These are phyloP conservation scores for Malacoraja senta DNA, from an alignment of 2,797 vertebrate species.

Conservation along the genomic window DNA sequence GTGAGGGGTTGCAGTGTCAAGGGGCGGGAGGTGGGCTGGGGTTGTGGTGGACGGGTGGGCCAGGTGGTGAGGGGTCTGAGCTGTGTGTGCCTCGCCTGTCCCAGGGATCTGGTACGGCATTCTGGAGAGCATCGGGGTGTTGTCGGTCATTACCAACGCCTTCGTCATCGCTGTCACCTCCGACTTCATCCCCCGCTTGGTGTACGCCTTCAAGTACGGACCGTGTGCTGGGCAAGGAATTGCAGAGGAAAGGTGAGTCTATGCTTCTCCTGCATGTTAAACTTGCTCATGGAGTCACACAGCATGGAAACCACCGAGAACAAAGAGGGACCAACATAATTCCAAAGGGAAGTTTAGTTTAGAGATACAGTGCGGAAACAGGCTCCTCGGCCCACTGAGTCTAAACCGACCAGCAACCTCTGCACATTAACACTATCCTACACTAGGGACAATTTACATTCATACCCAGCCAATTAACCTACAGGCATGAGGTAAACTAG, in stretches of 20 bases:
- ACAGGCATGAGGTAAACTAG: no score
- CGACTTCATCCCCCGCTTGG: slow-evolving; percentile 72
- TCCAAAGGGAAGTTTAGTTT: no score
- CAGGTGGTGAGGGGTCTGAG: neutral
- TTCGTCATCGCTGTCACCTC: slow-evolving; percentile 75
- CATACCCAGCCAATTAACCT: no score
- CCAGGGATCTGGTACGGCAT: slow-evolving; percentile 75
- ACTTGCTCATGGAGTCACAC: neutral
- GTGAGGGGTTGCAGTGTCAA: no score
- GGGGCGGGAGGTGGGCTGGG: no score
- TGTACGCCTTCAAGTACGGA: slow-evolving; percentile 73
- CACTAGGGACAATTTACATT: no score
- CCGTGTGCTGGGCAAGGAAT: slow-evolving; percentile 78
- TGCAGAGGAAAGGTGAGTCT: slow-evolving; percentile 79
- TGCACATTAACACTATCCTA: no score
- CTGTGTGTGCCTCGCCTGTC: neutral
- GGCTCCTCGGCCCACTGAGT: no score
- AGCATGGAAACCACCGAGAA: no score
- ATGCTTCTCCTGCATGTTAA: neutral
- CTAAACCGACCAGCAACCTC: no score
- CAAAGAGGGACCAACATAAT: no score
- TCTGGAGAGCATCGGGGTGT: slow-evolving; percentile 72
- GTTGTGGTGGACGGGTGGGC: neutral
- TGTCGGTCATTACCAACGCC: slow-evolving; percentile 73
- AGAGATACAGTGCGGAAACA: no score